These are phyloP conservation scores for Stegophylla sp. DNA, from an alignment of 2,888 invertebrate species.

Conservation along the genomic window DNA sequence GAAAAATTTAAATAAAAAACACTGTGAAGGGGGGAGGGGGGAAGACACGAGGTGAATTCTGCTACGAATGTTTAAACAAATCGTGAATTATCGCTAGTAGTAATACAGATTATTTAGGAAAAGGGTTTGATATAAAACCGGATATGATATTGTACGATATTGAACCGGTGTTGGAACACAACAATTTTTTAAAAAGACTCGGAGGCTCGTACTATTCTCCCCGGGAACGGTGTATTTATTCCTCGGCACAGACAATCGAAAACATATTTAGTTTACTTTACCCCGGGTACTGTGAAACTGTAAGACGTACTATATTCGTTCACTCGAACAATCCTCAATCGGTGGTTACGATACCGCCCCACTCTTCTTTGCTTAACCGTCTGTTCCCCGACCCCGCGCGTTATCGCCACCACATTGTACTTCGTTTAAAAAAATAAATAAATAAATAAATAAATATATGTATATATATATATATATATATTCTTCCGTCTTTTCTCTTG, in stretches of 20 bases:
- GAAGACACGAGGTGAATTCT: no score
- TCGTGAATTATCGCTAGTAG: background rate
- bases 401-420: background rate
- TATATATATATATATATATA: no score
- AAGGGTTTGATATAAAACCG: background rate
- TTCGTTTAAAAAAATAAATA: conserved; percentile 45
- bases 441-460: no score
- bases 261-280: background rate
- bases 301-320: background rate
- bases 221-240: background rate
- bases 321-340: conserved; percentile 6
- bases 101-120: background rate
- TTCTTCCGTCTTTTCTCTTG: no score
- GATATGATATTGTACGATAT: background rate
- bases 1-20: background rate
- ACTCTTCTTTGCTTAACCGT: background rate
- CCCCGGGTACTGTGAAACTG: background rate
- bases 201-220: background rate
- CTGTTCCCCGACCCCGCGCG: background rate
- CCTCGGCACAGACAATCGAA: background rate
- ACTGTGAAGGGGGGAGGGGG: no score
- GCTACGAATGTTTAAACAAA: no score
- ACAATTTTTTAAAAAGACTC: background rate
- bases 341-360: background rate
- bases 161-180: background rate